A percentile compares a stretch with the other conserved stretches of the same genome.
phyloP scores from a whole-genome alignment of 2,888 invertebrate species.

The Hyposoter didymator region DNA sequence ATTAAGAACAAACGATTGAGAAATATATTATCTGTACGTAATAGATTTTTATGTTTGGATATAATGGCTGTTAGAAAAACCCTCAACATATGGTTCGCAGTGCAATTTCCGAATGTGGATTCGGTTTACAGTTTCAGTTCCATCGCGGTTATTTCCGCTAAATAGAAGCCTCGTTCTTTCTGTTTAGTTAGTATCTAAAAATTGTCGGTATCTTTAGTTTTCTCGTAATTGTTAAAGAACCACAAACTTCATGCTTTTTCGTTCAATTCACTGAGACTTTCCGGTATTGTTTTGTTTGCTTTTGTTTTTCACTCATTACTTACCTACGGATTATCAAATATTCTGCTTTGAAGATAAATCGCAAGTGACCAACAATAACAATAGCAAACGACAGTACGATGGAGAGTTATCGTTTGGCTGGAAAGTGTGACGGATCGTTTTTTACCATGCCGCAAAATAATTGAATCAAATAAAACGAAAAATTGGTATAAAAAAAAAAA shows the following conservation, averaged over 20 bases:
- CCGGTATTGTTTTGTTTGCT: not conserved
- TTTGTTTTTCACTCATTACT: constrained; percentile 45
- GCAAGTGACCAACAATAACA: constrained; percentile 2
- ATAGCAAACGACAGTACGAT: constrained; percentile 32
- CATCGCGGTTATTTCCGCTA: constrained; percentile 56
- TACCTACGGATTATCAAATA: constrained; percentile 54
- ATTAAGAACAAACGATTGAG: constrained; percentile 37
- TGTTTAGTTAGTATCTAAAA: constrained; percentile 56
- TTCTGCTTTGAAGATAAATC: constrained; percentile 46
- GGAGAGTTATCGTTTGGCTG: constrained; percentile 59
- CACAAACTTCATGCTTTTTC: constrained; percentile 33
- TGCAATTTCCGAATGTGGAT: constrained; percentile 59
- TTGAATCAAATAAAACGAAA: not conserved
- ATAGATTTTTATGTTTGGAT: constrained; percentile 11
- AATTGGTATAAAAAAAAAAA: not conserved
- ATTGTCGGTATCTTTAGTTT: constrained; percentile 40
- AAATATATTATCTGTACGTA: not conserved
- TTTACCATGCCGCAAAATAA: constrained; percentile 49
- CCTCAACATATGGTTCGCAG: constrained; percentile 67
- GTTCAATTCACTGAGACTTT: constrained; percentile 49
- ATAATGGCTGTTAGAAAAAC: constrained; percentile 35
- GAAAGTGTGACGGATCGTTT: constrained; percentile 58
- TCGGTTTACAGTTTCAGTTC: constrained; percentile 68
- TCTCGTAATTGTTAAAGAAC: constrained; percentile 33
- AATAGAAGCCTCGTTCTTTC: constrained; percentile 3